Conservation (phyloP, 2,113 vertebrate species). For the Carassius auratus region DNA sequence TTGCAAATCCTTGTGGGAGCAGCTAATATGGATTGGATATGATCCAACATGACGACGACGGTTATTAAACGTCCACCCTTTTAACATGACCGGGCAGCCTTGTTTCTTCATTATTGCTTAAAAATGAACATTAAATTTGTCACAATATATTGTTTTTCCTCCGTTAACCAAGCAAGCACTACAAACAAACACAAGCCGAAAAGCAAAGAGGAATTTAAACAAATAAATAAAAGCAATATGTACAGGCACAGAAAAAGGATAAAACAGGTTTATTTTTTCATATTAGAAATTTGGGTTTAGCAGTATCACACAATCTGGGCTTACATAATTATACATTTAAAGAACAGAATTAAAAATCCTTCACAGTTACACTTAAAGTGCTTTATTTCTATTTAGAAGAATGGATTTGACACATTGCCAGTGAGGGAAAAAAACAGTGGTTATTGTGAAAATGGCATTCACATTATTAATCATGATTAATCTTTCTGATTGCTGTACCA, state of each 20-base stretch:
- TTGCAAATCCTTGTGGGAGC: conserved; percentile 81
- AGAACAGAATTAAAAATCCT: conserved; percentile 55
- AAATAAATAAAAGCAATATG: neutral
- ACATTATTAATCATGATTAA: conserved; percentile 66
- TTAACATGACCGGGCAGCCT: neutral
- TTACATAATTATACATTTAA: conserved; percentile 53
- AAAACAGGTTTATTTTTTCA: conserved; percentile 62
- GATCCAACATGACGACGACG: neutral
- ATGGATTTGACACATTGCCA: conserved; percentile 56
- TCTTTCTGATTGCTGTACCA: conserved; percentile 45
- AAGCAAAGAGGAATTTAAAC: neutral
- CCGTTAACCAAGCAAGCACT: neutral
- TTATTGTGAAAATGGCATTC: conserved; percentile 74
- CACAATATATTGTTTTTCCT: neutral
- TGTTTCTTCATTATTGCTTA: conserved; percentile 11
- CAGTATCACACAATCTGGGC: conserved; percentile 54
- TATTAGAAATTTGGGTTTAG: conserved; percentile 59
- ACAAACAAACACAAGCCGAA: neutral
- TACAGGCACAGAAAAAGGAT: conserved; percentile 40
- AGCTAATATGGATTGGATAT: conserved; percentile 28
- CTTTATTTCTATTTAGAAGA: conserved; percentile 73
- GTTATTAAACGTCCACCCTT: neutral
- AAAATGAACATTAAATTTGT: neutral
- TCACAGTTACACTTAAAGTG: conserved; percentile 77
- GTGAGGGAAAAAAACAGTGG: conserved; percentile 64